Conservation (phyloP, 2,797 vertebrate genomes). For the Enteromius treurensis region DNA sequence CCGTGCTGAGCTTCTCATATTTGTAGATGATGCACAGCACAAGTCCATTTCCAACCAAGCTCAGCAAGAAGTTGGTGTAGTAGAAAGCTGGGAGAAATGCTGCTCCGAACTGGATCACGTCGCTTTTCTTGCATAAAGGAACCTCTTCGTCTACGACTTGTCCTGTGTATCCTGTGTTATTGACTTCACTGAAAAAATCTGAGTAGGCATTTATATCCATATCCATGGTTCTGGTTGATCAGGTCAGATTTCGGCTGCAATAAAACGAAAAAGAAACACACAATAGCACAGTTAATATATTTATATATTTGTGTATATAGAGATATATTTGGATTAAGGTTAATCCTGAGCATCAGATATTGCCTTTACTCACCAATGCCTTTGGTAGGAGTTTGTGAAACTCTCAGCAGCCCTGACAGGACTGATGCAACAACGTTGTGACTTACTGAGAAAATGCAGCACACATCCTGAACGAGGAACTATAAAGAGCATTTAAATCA, state of each 20-base stretch:
- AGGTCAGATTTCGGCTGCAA: conserved; percentile 21
- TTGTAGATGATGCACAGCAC: conserved; percentile 78
- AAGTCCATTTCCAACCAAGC: conserved; percentile 77
- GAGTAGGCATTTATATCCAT: accelerated
- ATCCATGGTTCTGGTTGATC: background rate
- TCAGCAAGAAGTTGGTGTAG: conserved; percentile 75
- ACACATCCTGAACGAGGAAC: conserved; percentile 43
- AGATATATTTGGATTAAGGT: background rate
- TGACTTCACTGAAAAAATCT: accelerated
- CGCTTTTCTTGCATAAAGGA: conserved; percentile 59
- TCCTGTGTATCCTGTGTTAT: accelerated
- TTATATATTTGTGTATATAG: no score
- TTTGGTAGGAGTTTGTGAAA: background rate
- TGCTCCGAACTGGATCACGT: conserved; percentile 71
- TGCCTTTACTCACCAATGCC: background rate
- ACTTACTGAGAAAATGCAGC: background rate
- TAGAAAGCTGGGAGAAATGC: conserved; percentile 75
- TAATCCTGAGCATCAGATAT: background rate
- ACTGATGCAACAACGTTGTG: background rate
- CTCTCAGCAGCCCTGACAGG: background rate
- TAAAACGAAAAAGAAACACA: background rate
- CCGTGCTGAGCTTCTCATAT: conserved; percentile 77
- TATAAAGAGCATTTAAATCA: background rate
- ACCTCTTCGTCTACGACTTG: conserved; percentile 48
- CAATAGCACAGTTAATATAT: background rate